Percentiles rank a stretch among this genome's conserved stretches.
phyloP scores from a whole-genome alignment of 2,113 vertebrate genomes.

The Australoheros scitulus region DNA sequence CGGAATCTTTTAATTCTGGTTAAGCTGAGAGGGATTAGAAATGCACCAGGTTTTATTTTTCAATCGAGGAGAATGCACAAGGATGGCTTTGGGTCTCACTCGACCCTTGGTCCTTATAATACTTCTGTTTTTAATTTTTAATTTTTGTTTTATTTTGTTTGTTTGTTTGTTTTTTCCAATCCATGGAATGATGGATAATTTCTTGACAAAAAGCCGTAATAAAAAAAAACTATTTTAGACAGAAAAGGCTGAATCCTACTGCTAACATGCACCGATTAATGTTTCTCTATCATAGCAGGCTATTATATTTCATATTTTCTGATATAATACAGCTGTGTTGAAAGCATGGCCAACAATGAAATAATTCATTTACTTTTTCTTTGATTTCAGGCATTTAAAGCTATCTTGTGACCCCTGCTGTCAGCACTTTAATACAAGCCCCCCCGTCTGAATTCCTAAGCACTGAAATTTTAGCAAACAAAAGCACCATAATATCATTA shows the following conservation, averaged over 20 bases:
- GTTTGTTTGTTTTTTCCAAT: no score
- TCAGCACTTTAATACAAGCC: background rate
- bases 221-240: background rate
- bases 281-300: background rate
- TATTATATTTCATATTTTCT: background rate
- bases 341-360: background rate
- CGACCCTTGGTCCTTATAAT: background rate
- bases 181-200: no score
- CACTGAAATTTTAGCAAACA: background rate
- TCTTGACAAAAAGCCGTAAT: background rate
- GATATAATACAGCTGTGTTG: background rate
- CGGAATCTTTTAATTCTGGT: conserved; percentile 28
- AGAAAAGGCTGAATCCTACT: background rate
- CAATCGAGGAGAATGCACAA: background rate
- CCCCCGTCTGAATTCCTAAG: background rate
- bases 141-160: background rate
- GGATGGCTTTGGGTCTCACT: background rate
- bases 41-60: conserved; percentile 4
- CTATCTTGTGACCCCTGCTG: background rate
- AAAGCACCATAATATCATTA: background rate
- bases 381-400: background rate
- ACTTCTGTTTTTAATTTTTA: no score
- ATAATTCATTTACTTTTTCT: background rate
- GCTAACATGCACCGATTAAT: background rate
- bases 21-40: conserved; percentile 30